Base-by-base conservation (phyloP, 2,113 vertebrate species). In the Cyprinus carpio region DNA sequence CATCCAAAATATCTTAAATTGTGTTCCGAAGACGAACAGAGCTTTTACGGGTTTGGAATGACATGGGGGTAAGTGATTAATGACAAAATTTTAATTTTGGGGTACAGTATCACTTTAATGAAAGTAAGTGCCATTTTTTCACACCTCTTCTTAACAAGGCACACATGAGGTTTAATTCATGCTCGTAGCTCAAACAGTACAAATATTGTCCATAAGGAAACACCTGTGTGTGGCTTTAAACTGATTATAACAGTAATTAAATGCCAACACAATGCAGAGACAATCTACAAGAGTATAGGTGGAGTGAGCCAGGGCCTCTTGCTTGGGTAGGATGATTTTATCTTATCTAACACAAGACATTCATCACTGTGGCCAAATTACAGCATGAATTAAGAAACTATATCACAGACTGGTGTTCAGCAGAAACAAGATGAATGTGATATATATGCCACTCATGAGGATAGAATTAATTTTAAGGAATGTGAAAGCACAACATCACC, bases 321-420 rank as follows among this genome's bases (percentile, higher is more conserved):
- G 87, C 90, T 83, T 80, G 83, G 87, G 89, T 89, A 88, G 31
- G 84, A 84, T 87, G 75, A 85, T 89, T 87, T 81, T 71, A 87
- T 90, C 89, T 83, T 84, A 90, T 91, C 91, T 93, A 91, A 93
- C 89, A 89, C 90, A 27, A 91, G 91, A 94, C 92, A 91, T 92
- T 94, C 90, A 93, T 92, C 94, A 93, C 90, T 88, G 91, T 91
- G 89, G 91, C 92, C 89, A 92, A 93, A 94, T 94, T 92, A 93
- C 92, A 91, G 92, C 93, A 93, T 93, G 93, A 94, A 94, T 94
- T 94, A 94, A 92, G 89, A 87, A 85, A 90, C 89, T 90, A 94
- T 94, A 94, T 92, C 89, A 87, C 88, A 93, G 92, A 92, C 91
- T 90, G 86, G 88, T 86, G 87, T 93, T 90, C 87, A 85, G 92